Conservation (phyloP, 2,113 vertebrate genomes). For the Illadopsis cleaveri region DNA sequence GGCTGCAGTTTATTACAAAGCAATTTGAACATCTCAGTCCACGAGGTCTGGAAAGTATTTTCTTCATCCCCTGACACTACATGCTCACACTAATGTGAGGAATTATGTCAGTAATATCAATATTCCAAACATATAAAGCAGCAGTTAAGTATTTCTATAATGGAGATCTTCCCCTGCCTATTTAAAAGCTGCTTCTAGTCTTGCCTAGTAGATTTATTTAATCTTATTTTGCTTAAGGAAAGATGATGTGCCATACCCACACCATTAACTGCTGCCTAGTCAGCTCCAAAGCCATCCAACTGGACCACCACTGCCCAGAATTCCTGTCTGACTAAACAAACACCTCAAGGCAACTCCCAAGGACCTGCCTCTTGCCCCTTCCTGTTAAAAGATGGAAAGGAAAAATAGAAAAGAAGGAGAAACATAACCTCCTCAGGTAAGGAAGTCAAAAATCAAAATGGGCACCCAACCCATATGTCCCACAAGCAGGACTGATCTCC, state of each 20-base stretch:
- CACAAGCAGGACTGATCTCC: not conserved
- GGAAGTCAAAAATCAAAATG: not conserved
- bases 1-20: not conserved
- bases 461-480: not conserved
- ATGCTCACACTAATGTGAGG: not conserved
- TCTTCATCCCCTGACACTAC: not conserved
- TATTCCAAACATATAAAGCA: not conserved
- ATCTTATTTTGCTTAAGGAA: conserved; percentile 47
- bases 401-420: not conserved
- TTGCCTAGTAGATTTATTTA: not conserved
- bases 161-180: not conserved
- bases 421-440: not conserved
- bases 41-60: not conserved
- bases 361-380: not conserved
- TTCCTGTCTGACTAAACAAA: conserved; percentile 45
- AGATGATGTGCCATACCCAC: conserved; percentile 22
- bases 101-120: not conserved
- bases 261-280: conserved; percentile 35
- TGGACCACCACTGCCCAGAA: conserved; percentile 28
- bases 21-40: not conserved
- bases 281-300: conserved; percentile 54
- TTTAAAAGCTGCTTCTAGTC: not conserved
- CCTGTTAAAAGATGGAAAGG: not conserved
- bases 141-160: not conserved
- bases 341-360: conserved; percentile 46